phyloP scores from a whole-genome alignment of 2,888 invertebrate genomes.

The Eueremaeus valkanovi region DNA sequence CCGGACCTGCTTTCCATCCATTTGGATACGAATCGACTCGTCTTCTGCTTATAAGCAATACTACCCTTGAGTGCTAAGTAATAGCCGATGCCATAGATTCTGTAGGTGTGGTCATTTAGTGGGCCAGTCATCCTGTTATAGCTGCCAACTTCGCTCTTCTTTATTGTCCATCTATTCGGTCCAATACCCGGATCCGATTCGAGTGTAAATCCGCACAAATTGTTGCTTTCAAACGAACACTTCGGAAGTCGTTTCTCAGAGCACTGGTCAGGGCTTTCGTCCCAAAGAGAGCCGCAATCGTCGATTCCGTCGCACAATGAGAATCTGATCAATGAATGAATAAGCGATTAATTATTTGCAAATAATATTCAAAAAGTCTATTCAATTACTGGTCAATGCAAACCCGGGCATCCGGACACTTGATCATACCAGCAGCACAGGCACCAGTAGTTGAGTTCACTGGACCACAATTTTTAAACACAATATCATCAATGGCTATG shows the following conservation, averaged over 20 bases:
- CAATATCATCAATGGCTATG: background rate
- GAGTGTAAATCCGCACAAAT: background rate
- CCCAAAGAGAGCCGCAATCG: constrained; percentile 28
- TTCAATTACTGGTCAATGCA: constrained; percentile 25
- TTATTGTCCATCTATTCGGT: background rate
- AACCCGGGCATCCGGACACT: background rate
- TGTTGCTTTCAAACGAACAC: background rate
- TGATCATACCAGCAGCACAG: background rate
- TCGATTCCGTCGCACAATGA: constrained; percentile 29
- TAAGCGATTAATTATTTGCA: too few relatives aligned
- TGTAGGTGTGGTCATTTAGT: background rate
- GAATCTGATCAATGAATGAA: too few relatives aligned
- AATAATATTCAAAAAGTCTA: too few relatives aligned
- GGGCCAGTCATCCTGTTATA: background rate
- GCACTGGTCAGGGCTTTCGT: background rate
- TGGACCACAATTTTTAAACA: background rate
- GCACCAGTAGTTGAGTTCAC: background rate
- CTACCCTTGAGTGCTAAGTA: background rate
- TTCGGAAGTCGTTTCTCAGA: background rate
- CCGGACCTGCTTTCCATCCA: background rate
- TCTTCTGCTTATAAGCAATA: background rate
- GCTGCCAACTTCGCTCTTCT: background rate
- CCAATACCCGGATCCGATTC: background rate
- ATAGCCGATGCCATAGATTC: background rate
- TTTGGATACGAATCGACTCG: background rate